Evolutionary conservation across 2,113 vertebrate species (phyloP), one percentile per base, ranked within the genome.

Genomic region (Osmerus mordax): DNA sequence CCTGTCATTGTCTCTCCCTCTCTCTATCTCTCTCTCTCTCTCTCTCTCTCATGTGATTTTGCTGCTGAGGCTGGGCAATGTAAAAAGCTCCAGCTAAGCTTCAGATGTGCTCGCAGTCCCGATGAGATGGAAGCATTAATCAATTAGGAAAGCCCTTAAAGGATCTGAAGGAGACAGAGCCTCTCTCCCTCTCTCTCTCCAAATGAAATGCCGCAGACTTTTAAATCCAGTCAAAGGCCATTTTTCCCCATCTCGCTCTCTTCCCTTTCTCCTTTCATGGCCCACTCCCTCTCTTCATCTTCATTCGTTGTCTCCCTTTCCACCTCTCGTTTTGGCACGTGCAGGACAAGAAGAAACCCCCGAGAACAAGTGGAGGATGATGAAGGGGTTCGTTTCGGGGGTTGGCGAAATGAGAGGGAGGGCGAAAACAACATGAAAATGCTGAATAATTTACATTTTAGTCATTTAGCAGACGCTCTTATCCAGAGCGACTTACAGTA

Each of bases 171-270:
- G 83, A 88, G 86, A 90, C 85, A 81, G 86, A 88, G 89, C 87
- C 86, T 81, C 83, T 63, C 61, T 9, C 23, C 32, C 58, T 60
- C 21, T 21, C 56, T 59, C 19, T 59, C 11, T 59, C 19, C 88
- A 90, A 90, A 90, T 89, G 88, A 91, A 90, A 90, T 89, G 87
- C 86, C 87, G 81, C 83, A 87, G 87, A 89, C 86, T 88, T 86
- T 88, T 88, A 88, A 89, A 89, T 87, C 82, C 89, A 88, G 87
- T 87, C 84, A 86, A 86, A 90, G 88, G 86, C 79, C 86, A 88
- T 83, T 82, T 64, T 84, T 84, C 79, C 79, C 86, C 86, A 82
- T 88, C 78, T 87, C 83, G 78, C 80, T 81, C 86, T 86, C 81
- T 78, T 83, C 80, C 81, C 69, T 19, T 4, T 32, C 54, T 51